Percentiles rank a stretch among this genome's conserved stretches.
These are phyloP conservation scores for Dendrocincla fuliginosa DNA, from an alignment of 2,797 vertebrate genomes.

Conservation along the genomic window DNA sequence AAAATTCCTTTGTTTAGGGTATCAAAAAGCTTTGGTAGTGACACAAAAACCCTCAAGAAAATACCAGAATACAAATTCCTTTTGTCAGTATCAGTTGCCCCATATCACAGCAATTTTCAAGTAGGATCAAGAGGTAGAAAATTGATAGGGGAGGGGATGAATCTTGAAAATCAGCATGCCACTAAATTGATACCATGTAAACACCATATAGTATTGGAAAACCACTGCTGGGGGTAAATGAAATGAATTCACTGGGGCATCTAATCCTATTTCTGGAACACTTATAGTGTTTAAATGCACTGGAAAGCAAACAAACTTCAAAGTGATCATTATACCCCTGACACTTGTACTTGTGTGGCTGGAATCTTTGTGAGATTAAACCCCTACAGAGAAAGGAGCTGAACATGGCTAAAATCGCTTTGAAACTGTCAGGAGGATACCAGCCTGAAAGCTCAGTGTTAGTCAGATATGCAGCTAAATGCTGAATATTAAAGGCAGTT, in stretches of 20 bases:
- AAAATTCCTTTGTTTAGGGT: neutral
- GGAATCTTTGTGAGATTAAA: constrained; percentile 86
- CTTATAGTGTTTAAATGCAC: constrained; percentile 79
- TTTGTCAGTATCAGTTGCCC: constrained; percentile 22
- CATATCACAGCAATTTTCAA: constrained; percentile 50
- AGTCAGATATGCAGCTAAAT: constrained; percentile 51
- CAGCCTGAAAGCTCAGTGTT: constrained; percentile 57
- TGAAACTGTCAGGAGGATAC: constrained; percentile 74
- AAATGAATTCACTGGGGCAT: constrained; percentile 83
- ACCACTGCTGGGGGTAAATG: constrained; percentile 83
- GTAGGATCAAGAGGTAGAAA: constrained; percentile 70
- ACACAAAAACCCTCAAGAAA: neutral
- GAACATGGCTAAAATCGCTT: constrained; percentile 76
- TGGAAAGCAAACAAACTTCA: constrained; percentile 85
- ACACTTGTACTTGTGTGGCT: constrained; percentile 80
- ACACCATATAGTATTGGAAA: constrained; percentile 75
- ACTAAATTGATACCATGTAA: constrained; percentile 81
- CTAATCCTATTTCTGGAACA: constrained; percentile 84
- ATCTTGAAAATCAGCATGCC: constrained; percentile 78
- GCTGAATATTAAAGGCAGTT: constrained; percentile 28
- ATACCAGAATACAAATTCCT: constrained; percentile 42
- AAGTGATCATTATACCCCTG: constrained; percentile 85
- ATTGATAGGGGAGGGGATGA: constrained; percentile 62
- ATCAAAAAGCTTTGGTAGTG: neutral
- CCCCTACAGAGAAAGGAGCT: constrained; percentile 77